These are phyloP conservation scores for Acanthochromis polyacanthus DNA, from an alignment of 2,113 vertebrate genomes.

Conservation along the genomic window DNA sequence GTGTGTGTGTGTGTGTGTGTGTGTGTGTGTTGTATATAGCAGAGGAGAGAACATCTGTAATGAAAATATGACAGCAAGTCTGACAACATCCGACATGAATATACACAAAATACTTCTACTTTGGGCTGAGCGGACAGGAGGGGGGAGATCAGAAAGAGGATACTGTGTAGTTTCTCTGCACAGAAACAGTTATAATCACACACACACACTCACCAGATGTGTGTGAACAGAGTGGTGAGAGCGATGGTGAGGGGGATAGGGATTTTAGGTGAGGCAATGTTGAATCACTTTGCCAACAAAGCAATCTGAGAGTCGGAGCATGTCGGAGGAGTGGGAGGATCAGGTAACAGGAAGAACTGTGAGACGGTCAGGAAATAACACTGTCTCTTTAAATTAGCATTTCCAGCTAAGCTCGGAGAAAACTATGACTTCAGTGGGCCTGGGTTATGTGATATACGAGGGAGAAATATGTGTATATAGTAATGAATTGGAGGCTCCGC, in stretches of 20 bases:
- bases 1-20: not conserved
- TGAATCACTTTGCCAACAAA: constrained; percentile 56
- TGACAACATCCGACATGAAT: constrained; percentile 51
- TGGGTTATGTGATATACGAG: not conserved
- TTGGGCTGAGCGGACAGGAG: constrained; percentile 22
- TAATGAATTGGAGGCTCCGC: not conserved
- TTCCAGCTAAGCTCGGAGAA: constrained; percentile 40
- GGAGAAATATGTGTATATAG: not conserved
- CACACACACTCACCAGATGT: constrained; percentile 24
- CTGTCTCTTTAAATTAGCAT: constrained; percentile 75
- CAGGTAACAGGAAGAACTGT: constrained; percentile 75
- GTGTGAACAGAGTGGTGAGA: constrained; percentile 14
- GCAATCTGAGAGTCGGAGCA: constrained; percentile 57
- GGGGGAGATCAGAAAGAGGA: constrained; percentile 54
- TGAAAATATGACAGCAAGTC: constrained; percentile 50
- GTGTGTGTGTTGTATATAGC: constrained; percentile 10
- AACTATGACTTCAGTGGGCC: constrained; percentile 22
- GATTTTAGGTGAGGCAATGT: constrained; percentile 46
- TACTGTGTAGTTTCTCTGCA: constrained; percentile 40
- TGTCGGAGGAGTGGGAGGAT: constrained; percentile 56
- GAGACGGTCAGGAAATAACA: constrained; percentile 80
- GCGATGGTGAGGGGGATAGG: constrained; percentile 24
- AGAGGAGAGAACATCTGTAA: constrained; percentile 39
- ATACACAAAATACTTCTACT: constrained; percentile 50
- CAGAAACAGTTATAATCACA: constrained; percentile 16